A percentile compares a stretch with the other conserved stretches of the same genome.
These are phyloP conservation scores for Gobio occitaniae DNA, from an alignment of 2,797 vertebrate species.

Conservation along the genomic window DNA sequence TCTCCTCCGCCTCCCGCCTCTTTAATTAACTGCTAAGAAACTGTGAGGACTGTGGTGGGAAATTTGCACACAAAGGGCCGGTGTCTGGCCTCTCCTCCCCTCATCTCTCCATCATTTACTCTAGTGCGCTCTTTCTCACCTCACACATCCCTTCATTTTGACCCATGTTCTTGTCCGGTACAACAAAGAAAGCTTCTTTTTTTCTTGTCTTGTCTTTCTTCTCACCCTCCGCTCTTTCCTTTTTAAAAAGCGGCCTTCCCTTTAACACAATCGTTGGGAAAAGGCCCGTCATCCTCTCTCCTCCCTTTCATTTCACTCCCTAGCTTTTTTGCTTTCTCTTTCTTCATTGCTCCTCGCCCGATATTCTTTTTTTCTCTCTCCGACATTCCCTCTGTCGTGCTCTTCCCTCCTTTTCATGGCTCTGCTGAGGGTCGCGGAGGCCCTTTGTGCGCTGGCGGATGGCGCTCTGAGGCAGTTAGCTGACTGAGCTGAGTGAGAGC, in stretches of 20 bases:
- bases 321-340: constrained; percentile 15
- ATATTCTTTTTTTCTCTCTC: constrained; percentile 17
- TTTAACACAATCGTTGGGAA: constrained; percentile 17
- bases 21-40: constrained; percentile 96
- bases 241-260: constrained; percentile 10
- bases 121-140: constrained; percentile 53
- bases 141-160: constrained; percentile 49
- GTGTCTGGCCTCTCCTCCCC: constrained; percentile 78
- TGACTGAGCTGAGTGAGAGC: constrained; percentile 77
- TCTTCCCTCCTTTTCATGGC: constrained; percentile 70
- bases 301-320: constrained; percentile 49
- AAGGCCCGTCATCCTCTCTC: constrained; percentile 3
- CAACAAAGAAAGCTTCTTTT: constrained; percentile 64
- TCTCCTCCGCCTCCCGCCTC: constrained; percentile 81
- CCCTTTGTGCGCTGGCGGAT: constrained; percentile 68
- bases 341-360: constrained; percentile 23
- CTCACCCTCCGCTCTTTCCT: constrained; percentile 40
- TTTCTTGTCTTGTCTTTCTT: constrained; percentile 28
- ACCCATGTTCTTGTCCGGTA: constrained; percentile 38
- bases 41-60: constrained; percentile 86
- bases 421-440: constrained; percentile 66
- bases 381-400: constrained; percentile 61
- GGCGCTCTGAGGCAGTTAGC: constrained; percentile 84
- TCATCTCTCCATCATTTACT: constrained; percentile 55
- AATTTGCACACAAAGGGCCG: constrained; percentile 98